Conservation (phyloP, 2,113 vertebrate genomes). For the Percopsis transmontana region DNA sequence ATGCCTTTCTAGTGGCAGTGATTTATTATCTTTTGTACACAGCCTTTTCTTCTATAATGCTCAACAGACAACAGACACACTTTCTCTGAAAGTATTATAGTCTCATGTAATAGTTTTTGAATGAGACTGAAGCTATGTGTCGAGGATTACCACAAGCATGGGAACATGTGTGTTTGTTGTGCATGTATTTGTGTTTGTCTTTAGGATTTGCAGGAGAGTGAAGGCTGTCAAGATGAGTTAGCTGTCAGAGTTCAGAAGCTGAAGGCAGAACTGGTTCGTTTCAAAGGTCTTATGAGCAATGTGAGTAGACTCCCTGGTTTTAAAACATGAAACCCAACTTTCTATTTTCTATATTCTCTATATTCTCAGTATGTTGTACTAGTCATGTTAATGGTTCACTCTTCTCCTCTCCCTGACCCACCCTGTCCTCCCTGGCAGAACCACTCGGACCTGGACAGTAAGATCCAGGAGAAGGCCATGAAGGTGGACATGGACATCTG, state of each 20-base stretch:
- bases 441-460: slow-evolving; percentile 91
- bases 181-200: slow-evolving; percentile 9
- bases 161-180: slow-evolving; percentile 1
- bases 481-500: slow-evolving; percentile 99
- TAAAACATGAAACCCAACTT: not conserved
- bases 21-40: too few relatives aligned
- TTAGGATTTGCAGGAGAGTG: slow-evolving; percentile 94
- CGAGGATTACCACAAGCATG: too few relatives aligned
- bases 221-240: slow-evolving; percentile 94
- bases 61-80: too few relatives aligned
- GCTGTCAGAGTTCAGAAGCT: slow-evolving; percentile 92
- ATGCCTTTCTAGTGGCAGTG: too few relatives aligned
- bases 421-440: slow-evolving; percentile 76
- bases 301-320: slow-evolving; percentile 73
- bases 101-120: too few relatives aligned
- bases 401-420: not conserved
- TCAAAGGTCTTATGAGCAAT: slow-evolving; percentile 98
- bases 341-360: too few relatives aligned
- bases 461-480: slow-evolving; percentile 99
- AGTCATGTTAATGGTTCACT: not conserved
- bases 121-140: too few relatives aligned
- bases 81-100: too few relatives aligned
- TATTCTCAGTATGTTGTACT: not conserved
- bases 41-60: too few relatives aligned
- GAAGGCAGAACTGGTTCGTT: slow-evolving; percentile 94